A percentile compares a stretch with the other conserved stretches of the same genome.
These are phyloP conservation scores for Philypnodon macrostomus DNA, from an alignment of 2,797 vertebrate genomes.

Conservation along the genomic window DNA sequence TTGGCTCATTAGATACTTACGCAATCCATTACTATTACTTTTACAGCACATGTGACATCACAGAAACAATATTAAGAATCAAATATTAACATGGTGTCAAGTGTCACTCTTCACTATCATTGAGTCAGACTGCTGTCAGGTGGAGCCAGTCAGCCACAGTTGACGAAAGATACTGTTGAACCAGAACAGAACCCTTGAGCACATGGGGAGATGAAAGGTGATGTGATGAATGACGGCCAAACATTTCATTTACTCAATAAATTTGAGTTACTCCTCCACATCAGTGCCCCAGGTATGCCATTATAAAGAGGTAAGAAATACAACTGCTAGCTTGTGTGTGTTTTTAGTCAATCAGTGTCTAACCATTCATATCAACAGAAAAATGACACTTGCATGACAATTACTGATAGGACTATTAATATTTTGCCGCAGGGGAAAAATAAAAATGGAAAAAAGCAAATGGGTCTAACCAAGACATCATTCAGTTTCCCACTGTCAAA, in stretches of 20 bases:
- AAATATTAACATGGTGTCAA: no score
- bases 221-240: constrained; percentile 25
- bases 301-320: constrained; percentile 20
- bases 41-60: no score
- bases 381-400: constrained; percentile 37
- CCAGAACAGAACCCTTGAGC: constrained; percentile 20
- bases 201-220: constrained; percentile 25
- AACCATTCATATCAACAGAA: constrained; percentile 21
- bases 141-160: constrained; percentile 6
- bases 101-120: constrained; percentile 1
- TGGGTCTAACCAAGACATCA: constrained; percentile 12
- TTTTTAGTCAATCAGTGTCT: constrained; percentile 17
- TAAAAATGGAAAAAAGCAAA: constrained; percentile 28
- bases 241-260: constrained; percentile 9
- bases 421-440: constrained; percentile 22
- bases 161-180: constrained; percentile 16
- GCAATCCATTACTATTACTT: no score
- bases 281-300: constrained; percentile 11
- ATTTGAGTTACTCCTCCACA: constrained; percentile 20
- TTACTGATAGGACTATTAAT: constrained; percentile 21
- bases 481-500: constrained; percentile 23
- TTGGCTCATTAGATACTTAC: no score
- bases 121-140: background rate
- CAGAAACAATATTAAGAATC: no score
- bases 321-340: background rate